A percentile compares a stretch with the other conserved stretches of the same genome.
phyloP scores from a whole-genome alignment of 2,797 vertebrate genomes.

The Hippoglossus hippoglossus region DNA sequence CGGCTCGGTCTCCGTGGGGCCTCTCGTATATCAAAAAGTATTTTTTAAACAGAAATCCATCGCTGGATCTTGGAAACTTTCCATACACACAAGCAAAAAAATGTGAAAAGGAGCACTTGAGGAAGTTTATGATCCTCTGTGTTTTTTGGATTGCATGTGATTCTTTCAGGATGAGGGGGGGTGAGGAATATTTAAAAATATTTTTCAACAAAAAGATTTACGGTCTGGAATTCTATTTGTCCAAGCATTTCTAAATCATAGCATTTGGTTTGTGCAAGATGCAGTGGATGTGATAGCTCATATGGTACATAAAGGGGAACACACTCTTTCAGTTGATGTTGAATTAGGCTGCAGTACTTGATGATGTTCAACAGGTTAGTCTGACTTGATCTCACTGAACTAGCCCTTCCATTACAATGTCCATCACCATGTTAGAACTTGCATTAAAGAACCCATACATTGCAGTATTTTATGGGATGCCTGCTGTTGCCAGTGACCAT shows the following conservation, averaged over 20 bases:
- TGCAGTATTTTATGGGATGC: not conserved
- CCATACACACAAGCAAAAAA: constrained; percentile 47
- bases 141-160: constrained; percentile 43
- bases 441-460: not conserved
- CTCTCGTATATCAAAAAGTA: constrained; percentile 80
- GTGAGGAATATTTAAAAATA: constrained; percentile 6
- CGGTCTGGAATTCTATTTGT: not conserved
- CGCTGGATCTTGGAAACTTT: constrained; percentile 58
- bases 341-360: not conserved
- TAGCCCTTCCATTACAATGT: not conserved
- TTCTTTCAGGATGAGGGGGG: constrained; percentile 16
- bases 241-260: constrained; percentile 15
- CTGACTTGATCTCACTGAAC: too few species aligned
- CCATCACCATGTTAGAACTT: constrained; percentile 3
- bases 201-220: constrained; percentile 31
- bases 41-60: constrained; percentile 72
- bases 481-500: not conserved
- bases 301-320: constrained; percentile 16
- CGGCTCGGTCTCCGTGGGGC: constrained; percentile 54
- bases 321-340: constrained; percentile 9
- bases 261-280: constrained; percentile 13
- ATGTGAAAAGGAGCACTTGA: constrained; percentile 58
- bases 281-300: not conserved
- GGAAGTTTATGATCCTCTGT: constrained; percentile 58
- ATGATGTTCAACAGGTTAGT: constrained; percentile 9